Evolutionary conservation across 2,888 invertebrate genomes (phyloP), one percentile per base, ranked within the genome.

Genomic region (Xestoiulus laeticollis): DNA sequence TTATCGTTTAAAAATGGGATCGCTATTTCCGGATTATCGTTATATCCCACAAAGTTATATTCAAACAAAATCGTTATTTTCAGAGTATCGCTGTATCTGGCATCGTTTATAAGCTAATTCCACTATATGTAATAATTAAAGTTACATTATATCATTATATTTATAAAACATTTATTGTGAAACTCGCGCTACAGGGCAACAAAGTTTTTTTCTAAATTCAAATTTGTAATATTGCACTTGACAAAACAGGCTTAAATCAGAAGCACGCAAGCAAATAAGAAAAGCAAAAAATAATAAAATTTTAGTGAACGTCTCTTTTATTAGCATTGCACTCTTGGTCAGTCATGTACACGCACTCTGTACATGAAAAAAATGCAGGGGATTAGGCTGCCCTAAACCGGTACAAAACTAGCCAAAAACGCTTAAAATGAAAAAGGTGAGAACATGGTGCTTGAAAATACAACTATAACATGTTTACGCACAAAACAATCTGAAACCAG

Each of bases 381-480:
- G n/a, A n/a, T 59, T 59, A n/a, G 59, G n/a, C 59, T 6, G n/a
- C 19, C 19, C 59, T n/a, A 6, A 19, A 59, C 59, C 59, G 59
- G 59, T 59, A 59, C 59, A 59, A 59, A 59, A 59, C 59, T 59
- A 59, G 59, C 59, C 59, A 59, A 59, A 59, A n/a, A 48, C 48
- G 59, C n/a, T 59, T 59, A n/a, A 59, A 59, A 59, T 59, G n/a
- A 59, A 59, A n/a, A 59, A 59, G 19, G 59, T 59, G 59, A n/a
- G n/a, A 59, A 59, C 19, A 59, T n/a, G n/a, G 19, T 59, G 59
- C 59, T 59, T 59, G 59, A 22, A 59, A 59, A 59, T 59, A 59
- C 59, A n/a, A 59, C n/a, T 59, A 16, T 59, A 16, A 59, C 59
- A 59, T 59, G n/a, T 59, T n/a, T 59, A 59, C 59, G 59, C 59